Evolutionary conservation across 2,888 invertebrate species (phyloP), one percentile per base, ranked within the genome.

Genomic region (Xestia rhomboidea): DNA sequence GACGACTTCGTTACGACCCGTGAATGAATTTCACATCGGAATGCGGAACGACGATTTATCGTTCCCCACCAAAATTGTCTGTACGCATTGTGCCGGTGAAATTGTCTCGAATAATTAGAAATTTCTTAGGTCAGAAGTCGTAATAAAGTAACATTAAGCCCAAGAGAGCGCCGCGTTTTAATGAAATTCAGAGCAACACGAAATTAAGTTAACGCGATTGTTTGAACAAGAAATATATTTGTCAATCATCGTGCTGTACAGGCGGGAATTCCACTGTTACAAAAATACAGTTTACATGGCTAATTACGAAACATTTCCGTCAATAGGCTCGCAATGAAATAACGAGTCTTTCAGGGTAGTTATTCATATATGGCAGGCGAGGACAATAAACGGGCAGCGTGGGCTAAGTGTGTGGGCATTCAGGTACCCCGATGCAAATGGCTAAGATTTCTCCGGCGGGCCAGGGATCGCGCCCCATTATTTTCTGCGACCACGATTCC

Each of bases 1-100:
- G 96, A 95, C 95, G 92, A 93, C 92, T 94, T 93, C 92, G 93
- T 92, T 93, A 91, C 94, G 93, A 93, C 93, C 95, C 91, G 94
- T 96, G 95, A 96, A 96, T 96, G 96, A 96, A 95, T 94, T 94
- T 92, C 93, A 93, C 94, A 93, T 94, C 84, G 96, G 96, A 96
- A 96, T 96, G 96, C 96, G 96, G 96, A 95, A 96, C 95, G 92
- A 88, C 93, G 90, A 95, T 95, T 95, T 94, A 93, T 93, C 91
- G 89, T 90, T 85, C 92, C 91, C 91, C 91, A 90, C 92, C 92
- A 89, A 93, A 93, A 93, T 93, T 92, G 89, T 91, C 89, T 90
- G 88, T 89, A 90, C 92, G 91, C 92, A 89, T 90, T 91, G 90
- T 89, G 90, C 90, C 84, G 90, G 94, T 93, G 95, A 95, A 95